Percentiles rank a stretch among this genome's conserved stretches.
Conservation (phyloP, 2,113 vertebrate genomes). For the Chloroceryle aenea region DNA sequence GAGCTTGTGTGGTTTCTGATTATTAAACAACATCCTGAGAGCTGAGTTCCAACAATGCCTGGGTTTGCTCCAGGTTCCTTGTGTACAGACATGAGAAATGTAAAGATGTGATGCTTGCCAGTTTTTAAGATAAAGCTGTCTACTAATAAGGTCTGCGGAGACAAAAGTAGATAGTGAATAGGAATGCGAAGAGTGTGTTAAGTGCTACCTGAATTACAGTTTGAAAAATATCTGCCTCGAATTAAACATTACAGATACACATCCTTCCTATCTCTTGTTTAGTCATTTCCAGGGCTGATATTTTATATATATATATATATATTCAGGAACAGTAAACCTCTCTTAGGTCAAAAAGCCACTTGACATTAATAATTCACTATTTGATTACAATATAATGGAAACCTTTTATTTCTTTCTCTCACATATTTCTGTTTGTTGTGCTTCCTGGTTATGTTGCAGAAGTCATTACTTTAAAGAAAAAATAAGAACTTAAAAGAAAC, state of each 20-base stretch:
- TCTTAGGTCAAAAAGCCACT: neutral
- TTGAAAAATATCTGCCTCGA: neutral
- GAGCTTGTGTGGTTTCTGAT: neutral
- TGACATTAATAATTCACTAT: neutral
- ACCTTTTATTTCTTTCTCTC: neutral
- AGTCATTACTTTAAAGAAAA: neutral
- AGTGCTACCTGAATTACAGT: neutral
- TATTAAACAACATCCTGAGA: neutral
- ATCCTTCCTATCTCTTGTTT: neutral
- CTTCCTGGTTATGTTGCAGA: neutral
- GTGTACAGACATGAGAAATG: neutral
- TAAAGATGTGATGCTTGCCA: neutral
- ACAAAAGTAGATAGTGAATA: neutral
- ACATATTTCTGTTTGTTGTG: neutral
- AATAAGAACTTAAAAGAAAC: neutral
- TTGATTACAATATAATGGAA: neutral
- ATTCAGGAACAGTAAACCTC: neutral
- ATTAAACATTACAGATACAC: neutral
- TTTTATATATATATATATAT: neutral
- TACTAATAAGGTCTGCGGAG: neutral
- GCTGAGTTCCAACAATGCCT: neutral
- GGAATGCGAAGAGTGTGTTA: neutral
- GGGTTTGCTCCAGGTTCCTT: neutral
- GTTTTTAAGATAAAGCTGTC: neutral
- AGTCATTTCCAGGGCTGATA: neutral